Evolutionary conservation across 30 jellyfish, hydroid and myxozoan genomes (phyloP).

Genomic region (Hydra vulgaris): DNA sequence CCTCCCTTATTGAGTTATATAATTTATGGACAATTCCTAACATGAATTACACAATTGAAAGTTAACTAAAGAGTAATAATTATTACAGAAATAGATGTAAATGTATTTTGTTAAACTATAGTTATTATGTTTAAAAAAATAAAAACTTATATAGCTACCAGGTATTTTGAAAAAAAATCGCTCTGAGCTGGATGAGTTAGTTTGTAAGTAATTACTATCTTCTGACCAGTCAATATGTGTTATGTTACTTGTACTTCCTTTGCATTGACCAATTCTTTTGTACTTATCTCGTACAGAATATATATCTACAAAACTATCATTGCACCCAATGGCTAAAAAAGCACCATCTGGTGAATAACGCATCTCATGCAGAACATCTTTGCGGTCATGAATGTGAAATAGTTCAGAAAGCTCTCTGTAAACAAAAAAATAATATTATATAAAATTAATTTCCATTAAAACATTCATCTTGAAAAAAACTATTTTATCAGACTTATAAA

Average conservation of each 20-base stretch:
- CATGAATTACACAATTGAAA: too few relatives aligned
- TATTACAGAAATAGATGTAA: not conserved
- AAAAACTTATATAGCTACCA: conserved; percentile 22
- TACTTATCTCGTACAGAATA: conserved; percentile 79
- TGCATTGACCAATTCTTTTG: conserved; percentile 91
- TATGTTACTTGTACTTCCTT: conserved; percentile 88
- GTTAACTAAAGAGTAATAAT: too few relatives aligned
- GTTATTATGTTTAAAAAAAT: not conserved
- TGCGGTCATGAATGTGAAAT: conserved; percentile 78
- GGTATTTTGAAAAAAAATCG: conserved; percentile 84
- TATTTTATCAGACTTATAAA: not conserved
- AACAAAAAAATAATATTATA: not conserved
- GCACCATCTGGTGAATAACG: conserved; percentile 90
- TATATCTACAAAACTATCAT: conserved; percentile 81
- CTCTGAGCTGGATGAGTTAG: conserved; percentile 95
- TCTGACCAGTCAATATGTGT: conserved; percentile 90
- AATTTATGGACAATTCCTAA: too few relatives aligned
- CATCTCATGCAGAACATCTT: conserved; percentile 91
- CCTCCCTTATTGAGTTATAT: too few relatives aligned
- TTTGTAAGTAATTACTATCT: conserved; percentile 83
- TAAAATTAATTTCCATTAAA: not conserved
- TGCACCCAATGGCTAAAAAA: conserved; percentile 82
- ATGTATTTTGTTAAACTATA: too few relatives aligned
- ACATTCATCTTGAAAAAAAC: not conserved
- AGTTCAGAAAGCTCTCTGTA: conserved; percentile 73